Base-by-base conservation (phyloP, 2,888 invertebrate genomes). In the Lordiphosa andalusiaca region DNA sequence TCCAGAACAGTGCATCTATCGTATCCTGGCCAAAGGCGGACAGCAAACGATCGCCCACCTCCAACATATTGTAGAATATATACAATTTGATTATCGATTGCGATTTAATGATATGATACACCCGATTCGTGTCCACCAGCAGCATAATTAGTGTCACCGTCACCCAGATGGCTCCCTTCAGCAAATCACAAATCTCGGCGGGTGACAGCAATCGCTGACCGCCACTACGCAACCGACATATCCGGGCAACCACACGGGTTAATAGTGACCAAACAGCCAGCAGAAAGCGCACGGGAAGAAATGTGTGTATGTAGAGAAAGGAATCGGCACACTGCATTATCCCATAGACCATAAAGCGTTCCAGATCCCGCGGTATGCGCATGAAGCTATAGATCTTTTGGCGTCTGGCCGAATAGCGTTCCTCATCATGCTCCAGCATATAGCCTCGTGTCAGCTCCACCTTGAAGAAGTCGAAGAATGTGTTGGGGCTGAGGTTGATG, bases 41-140 rank as follows among this genome's bases (percentile, higher is more conserved):
- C 87, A 99, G 95, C 70, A 99, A 90, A 67, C 98, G 92, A 90
- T 99, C 99, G 10, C 97, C 98, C 49, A 98, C 98, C 91, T 99
- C 99, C 60, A 99, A 91, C 98, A 99, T 99, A 89, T 99, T 99
- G 90, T 97, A 99, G 91, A 99, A 98, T 88, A 99, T 98, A 88
- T 99, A 99, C 71, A 99, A 91, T 88, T 99, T 99, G 90, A 99
- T 99, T 66, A 99, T 98, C 71, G 98, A 98, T 88, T 99, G 99
- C 84, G 98, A 98, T 88, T 97, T 97, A 42, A 97, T 95, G 81
- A 98, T 92, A 89, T 99, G 99, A 90, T 99, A 99, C 91, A 99
- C 94, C 92, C 99, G 96, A 74, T 98, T 98, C 38, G 98, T 98
- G 88, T 99, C 99, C 68, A 99, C 94, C 84, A 96, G 95, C 85